Evolutionary conservation across 2,888 invertebrate species (phyloP).

Genomic region (Mesorhabditis spiculigera): DNA sequence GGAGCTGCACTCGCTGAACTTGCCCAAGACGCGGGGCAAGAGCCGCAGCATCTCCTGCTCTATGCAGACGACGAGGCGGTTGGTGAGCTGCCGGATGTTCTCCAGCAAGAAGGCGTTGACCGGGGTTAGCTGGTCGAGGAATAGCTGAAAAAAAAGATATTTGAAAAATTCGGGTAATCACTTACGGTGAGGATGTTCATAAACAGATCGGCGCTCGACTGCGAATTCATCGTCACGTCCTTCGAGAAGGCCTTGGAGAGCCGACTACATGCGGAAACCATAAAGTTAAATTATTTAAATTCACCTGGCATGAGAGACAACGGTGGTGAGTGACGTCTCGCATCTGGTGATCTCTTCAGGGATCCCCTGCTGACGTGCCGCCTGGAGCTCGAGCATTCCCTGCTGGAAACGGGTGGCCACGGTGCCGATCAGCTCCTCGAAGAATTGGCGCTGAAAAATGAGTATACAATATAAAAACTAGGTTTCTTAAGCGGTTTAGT

Average conservation of each 20-base stretch:
- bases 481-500: not conserved
- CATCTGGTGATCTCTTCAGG: slow-evolving; percentile 48
- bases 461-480: not conserved
- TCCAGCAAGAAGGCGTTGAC: slow-evolving; percentile 56
- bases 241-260: slow-evolving; percentile 67
- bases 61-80: slow-evolving; percentile 66
- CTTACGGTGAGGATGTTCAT: slow-evolving; percentile 62
- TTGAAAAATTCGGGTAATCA: not conserved
- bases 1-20: slow-evolving; percentile 45
- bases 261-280: slow-evolving; percentile 59
- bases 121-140: slow-evolving; percentile 26
- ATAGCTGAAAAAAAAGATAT: slow-evolving; percentile 24
- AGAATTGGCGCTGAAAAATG: slow-evolving; percentile 26
- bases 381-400: slow-evolving; percentile 23
- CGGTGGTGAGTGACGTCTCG: slow-evolving; percentile 62
- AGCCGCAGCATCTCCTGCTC: slow-evolving; percentile 65
- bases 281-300: slow-evolving; percentile 7
- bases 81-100: slow-evolving; percentile 63
- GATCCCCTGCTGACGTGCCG: slow-evolving; percentile 22
- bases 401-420: slow-evolving; percentile 36
- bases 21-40: slow-evolving; percentile 59
- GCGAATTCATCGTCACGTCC: slow-evolving; percentile 64
- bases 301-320: slow-evolving; percentile 64
- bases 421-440: slow-evolving; percentile 37
- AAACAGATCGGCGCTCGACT: slow-evolving; percentile 64